Evolutionary conservation across 2,113 vertebrate genomes (phyloP).

Genomic region (Hemiscyllium ocellatum): DNA sequence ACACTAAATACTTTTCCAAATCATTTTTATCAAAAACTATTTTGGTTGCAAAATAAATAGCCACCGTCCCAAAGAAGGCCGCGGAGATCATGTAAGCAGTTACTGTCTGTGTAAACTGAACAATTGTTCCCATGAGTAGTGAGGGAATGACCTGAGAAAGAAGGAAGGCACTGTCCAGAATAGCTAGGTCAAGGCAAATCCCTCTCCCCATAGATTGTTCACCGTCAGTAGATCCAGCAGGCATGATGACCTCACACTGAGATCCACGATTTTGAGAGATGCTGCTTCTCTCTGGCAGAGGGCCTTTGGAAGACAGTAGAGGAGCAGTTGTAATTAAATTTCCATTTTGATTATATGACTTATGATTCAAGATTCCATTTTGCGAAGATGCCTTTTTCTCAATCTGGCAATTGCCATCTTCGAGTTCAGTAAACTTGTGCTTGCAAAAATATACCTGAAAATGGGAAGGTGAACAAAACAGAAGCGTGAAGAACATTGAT

Average conservation of each 20-base stretch:
- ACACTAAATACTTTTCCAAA: constrained; percentile 54
- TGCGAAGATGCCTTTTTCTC: constrained; percentile 50
- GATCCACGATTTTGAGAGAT: constrained; percentile 50
- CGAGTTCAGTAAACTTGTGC: constrained; percentile 53
- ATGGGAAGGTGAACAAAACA: not conserved
- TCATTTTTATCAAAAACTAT: constrained; percentile 70
- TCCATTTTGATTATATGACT: constrained; percentile 45
- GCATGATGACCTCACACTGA: constrained; percentile 51
- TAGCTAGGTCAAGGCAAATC: constrained; percentile 75
- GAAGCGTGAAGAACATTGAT: not conserved
- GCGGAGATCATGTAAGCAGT: constrained; percentile 72
- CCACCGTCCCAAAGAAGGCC: constrained; percentile 60
- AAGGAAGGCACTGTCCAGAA: constrained; percentile 77
- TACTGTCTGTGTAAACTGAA: constrained; percentile 70
- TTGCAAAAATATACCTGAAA: constrained; percentile 66
- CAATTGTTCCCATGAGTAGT: constrained; percentile 69
- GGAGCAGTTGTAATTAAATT: not conserved
- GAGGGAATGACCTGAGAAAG: constrained; percentile 77
- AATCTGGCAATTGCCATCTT: constrained; percentile 37
- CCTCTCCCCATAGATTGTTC: constrained; percentile 54
- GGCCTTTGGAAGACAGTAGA: not conserved
- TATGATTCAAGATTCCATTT: constrained; percentile 46
- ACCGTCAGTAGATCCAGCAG: constrained; percentile 44
- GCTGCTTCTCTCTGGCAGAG: constrained; percentile 38
- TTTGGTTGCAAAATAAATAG: constrained; percentile 69